Conservation (phyloP, 2,888 invertebrate genomes). For the Sarcophaga caerulescens region DNA sequence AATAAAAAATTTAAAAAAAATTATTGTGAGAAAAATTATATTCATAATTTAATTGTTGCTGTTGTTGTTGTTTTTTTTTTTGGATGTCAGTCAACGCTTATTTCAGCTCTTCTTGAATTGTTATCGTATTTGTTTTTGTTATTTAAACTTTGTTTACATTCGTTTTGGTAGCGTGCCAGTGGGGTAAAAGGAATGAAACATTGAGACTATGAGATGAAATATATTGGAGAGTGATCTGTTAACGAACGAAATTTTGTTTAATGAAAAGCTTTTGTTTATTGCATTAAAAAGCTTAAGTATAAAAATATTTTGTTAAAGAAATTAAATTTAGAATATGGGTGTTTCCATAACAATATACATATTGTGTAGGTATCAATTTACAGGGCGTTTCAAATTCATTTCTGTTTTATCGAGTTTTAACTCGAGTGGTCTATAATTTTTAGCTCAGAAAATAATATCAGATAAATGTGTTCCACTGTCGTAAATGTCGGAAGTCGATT, state of each 20-base stretch:
- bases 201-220: not conserved
- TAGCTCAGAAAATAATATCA: too few relatives aligned
- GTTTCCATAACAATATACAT: not conserved
- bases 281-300: conserved; percentile 30
- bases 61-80: conserved; percentile 19
- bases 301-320: not conserved
- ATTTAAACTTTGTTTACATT: conserved; percentile 59
- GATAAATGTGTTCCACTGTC: too few relatives aligned
- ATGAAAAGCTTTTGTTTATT: conserved; percentile 37
- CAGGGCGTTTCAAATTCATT: not conserved
- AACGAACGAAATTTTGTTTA: conserved; percentile 5
- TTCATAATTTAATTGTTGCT: conserved; percentile 4
- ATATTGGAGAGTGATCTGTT: not conserved
- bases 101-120: conserved; percentile 2
- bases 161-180: not conserved
- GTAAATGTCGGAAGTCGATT: too few relatives aligned
- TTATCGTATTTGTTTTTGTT: conserved; percentile 40
- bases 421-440: too few relatives aligned
- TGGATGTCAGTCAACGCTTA: conserved; percentile 42
- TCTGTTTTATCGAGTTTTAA: not conserved
- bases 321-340: not conserved
- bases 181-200: not conserved
- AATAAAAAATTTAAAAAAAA: conserved; percentile 3
- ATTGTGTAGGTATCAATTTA: not conserved
- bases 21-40: not conserved